Base-by-base conservation (phyloP, 1,140 invertebrate genomes). In the Orius insidiosus region DNA sequence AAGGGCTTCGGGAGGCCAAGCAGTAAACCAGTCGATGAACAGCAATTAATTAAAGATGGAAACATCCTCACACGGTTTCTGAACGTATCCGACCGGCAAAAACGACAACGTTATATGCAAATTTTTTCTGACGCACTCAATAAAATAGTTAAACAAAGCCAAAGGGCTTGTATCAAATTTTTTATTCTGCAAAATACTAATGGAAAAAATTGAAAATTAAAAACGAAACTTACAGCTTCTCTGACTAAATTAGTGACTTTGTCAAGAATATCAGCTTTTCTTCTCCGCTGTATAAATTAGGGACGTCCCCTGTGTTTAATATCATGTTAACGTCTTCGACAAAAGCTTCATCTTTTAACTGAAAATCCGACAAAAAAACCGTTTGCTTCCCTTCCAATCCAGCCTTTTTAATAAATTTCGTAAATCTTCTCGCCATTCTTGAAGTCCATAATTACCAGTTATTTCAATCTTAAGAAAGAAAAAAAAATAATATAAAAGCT, bases 301-400 rank as follows among this genome's bases (percentile, higher is more conserved):
- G 86, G 34, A 95, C 78, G 63, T 96, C 88, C 7, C 83, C 87
- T 1, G 85, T 85, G 60, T 92, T 93, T 32, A 97, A 65, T 45
- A 97, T 69, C 67, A 89, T 88, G 61, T 87, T 94, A 33, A 96
- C 81, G 59, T 96, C 88, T 63, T 96, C 90, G 16, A 94, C 71
- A 66, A 94, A 94, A 1, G 77, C 75, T 60, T 95, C 88, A 59
- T 87, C 76, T 60, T 75, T 75, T 33, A 85, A 78, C 63, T 85
- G 71, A 48, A 78, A 80, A 56, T 95, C 89, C 10, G 76, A 86
- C 1, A 95, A 65, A 62, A 96, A 94, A 0, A 88, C 78, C 1
- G 78, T 75, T 15, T 78, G 76, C 58, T 85, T 88, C 1, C 85
- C 80, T 14, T 85, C 80, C 38, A 78, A 76, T 19, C 88, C 89